Percentiles rank a stretch among this genome's conserved stretches.
Conservation (phyloP, 2,113 vertebrate genomes). For the Tonatia bakeri region DNA sequence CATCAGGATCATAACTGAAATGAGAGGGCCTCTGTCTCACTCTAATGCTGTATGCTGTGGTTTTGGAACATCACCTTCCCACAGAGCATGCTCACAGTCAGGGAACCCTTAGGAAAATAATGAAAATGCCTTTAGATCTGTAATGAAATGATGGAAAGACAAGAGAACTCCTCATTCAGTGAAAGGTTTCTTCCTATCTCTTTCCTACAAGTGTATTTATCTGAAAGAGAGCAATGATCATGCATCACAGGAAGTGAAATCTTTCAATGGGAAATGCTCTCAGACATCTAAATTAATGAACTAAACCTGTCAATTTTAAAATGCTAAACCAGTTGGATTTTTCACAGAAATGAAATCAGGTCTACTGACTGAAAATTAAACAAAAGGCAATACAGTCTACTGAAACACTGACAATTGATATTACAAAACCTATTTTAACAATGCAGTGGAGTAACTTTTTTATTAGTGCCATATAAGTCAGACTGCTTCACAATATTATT, state of each 20-base stretch:
- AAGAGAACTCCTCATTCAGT: background rate
- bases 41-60: background rate
- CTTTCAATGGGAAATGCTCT: constrained; percentile 52
- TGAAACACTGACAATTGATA: background rate
- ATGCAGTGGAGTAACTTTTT: background rate
- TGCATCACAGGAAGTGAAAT: constrained; percentile 50
- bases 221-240: constrained; percentile 8
- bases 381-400: background rate
- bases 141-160: background rate
- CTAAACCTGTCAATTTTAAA: constrained; percentile 61
- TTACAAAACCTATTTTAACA: background rate
- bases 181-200: background rate
- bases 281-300: constrained; percentile 65
- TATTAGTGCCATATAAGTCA: background rate
- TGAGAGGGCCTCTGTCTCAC: background rate
- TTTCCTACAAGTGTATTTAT: background rate
- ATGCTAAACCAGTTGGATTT: constrained; percentile 52
- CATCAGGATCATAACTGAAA: background rate
- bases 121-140: background rate
- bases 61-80: background rate
- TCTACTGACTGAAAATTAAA: background rate
- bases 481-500: background rate
- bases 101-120: background rate
- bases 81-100: background rate
- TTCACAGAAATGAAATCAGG: constrained; percentile 28